phyloP scores from a whole-genome alignment of 2,113 vertebrate species.

The Orthochromis indermauri region DNA sequence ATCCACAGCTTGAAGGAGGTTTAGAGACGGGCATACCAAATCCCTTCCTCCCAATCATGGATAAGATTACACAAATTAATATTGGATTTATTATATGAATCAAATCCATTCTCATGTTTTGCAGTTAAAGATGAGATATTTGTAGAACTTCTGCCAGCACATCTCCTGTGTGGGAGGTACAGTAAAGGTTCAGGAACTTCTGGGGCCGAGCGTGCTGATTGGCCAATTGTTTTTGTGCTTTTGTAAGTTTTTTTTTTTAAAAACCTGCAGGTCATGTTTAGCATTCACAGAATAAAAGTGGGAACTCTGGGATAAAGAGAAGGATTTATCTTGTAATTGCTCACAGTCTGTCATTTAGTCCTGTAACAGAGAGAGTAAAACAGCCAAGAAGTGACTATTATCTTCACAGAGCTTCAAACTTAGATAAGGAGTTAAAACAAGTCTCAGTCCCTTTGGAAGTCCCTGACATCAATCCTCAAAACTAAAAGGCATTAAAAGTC shows the following conservation, averaged over 20 bases:
- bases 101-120: neutral
- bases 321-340: neutral
- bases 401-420: neutral
- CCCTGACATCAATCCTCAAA: neutral
- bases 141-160: neutral
- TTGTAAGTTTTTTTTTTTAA: accelerated
- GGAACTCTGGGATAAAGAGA: neutral
- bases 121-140: neutral
- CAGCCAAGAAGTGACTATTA: neutral
- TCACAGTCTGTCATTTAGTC: neutral
- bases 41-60: neutral
- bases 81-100: neutral
- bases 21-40: neutral
- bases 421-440: neutral
- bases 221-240: neutral
- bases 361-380: neutral
- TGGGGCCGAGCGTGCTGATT: neutral
- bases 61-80: neutral
- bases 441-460: neutral
- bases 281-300: neutral
- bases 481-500: neutral
- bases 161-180: neutral
- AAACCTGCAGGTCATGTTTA: neutral
- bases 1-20: neutral
- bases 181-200: neutral